Percentiles rank a stretch among this genome's conserved stretches.
phyloP scores from a whole-genome alignment of 1,140 invertebrate species.

The Gryon sp. region DNA sequence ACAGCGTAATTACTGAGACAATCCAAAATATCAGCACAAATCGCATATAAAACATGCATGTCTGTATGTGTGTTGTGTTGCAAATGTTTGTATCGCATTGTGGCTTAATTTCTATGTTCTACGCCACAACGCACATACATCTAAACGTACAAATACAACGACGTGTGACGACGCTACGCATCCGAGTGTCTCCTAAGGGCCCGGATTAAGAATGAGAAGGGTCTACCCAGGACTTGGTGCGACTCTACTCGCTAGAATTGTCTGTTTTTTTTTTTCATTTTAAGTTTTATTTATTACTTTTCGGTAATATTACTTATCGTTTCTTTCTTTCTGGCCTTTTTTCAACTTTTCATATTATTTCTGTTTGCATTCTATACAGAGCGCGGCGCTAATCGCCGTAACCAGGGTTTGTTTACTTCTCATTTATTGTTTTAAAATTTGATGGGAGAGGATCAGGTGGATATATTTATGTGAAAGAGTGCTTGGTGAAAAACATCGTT shows the following conservation, averaged over 20 bases:
- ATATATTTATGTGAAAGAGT: slow-evolving; percentile 37
- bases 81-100: slow-evolving; percentile 51
- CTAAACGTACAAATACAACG: slow-evolving; percentile 77
- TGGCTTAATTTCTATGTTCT: slow-evolving; percentile 68
- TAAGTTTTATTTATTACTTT: slow-evolving; percentile 18
- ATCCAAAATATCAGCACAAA: slow-evolving; percentile 54
- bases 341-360: slow-evolving; percentile 2
- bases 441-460: slow-evolving; percentile 6
- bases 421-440: slow-evolving; percentile 23
- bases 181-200: slow-evolving; percentile 63
- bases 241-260: slow-evolving; percentile 74
- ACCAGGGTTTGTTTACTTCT: slow-evolving; percentile 25
- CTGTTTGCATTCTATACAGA: slow-evolving; percentile 70
- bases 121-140: slow-evolving; percentile 72
- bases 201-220: slow-evolving; percentile 56
- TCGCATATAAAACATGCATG: slow-evolving; percentile 45
- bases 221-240: slow-evolving; percentile 63
- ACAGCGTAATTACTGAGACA: too few species aligned
- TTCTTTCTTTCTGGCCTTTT: slow-evolving; percentile 19
- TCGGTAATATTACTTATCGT: slow-evolving; percentile 18
- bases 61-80: slow-evolving; percentile 59
- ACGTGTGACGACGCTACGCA: slow-evolving; percentile 71
- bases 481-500: slow-evolving; percentile 34
- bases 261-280: slow-evolving; percentile 45
- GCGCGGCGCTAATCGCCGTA: slow-evolving; percentile 72